These are phyloP conservation scores for Ridgeia piscesae DNA, from an alignment of 1,140 invertebrate genomes.

Conservation along the genomic window DNA sequence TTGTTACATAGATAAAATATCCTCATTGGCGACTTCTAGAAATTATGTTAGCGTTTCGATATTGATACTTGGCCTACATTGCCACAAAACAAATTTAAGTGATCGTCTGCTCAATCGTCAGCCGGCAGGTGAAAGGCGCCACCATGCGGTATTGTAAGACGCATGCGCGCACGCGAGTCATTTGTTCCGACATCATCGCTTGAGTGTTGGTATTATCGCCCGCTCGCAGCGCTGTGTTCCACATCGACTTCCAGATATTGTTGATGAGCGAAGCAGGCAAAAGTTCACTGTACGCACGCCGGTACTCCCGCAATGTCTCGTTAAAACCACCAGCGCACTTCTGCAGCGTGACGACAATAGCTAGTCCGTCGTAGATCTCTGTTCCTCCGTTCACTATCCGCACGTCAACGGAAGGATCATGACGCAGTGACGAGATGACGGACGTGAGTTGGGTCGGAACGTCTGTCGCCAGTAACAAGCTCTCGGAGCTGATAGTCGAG, in stretches of 20 bases:
- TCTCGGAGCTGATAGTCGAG: background rate
- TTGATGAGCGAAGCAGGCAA: background rate
- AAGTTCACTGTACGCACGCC: background rate
- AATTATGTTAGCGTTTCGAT: background rate
- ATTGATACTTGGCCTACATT: background rate
- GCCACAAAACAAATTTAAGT: background rate
- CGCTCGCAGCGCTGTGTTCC: background rate
- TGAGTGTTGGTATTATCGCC: background rate
- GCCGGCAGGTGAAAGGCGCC: background rate
- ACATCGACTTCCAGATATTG: background rate
- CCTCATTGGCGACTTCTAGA: background rate
- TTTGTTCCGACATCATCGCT: background rate
- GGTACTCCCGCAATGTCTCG: background rate
- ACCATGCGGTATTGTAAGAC: background rate
- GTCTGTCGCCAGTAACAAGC: background rate
- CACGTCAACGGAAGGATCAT: background rate
- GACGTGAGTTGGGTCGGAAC: background rate
- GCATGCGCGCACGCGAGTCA: background rate
- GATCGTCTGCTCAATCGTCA: background rate
- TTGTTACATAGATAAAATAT: too few relatives aligned
- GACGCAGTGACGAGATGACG: background rate
- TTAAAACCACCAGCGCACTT: background rate
- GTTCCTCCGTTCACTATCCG: background rate
- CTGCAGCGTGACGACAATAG: background rate
- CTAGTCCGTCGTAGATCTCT: background rate